Conservation (phyloP, 2,113 vertebrate species). For the Campylomormyrus numenius region DNA sequence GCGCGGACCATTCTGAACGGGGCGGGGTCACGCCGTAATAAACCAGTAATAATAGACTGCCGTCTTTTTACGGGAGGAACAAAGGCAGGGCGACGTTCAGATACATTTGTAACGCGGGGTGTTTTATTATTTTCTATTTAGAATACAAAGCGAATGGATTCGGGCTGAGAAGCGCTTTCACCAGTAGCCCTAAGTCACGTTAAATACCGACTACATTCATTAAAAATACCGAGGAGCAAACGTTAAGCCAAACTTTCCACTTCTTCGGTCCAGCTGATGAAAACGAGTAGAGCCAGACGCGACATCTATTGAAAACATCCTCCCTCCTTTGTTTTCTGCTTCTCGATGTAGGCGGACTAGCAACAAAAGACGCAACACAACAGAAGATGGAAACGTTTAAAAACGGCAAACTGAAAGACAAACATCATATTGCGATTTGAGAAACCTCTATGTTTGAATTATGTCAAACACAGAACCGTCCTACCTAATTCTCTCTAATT, state of each 20-base stretch:
- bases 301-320: constrained; percentile 56
- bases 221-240: not conserved
- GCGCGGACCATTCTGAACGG: not conserved
- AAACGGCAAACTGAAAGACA: not conserved
- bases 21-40: not conserved
- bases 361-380: constrained; percentile 59
- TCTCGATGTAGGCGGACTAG: constrained; percentile 57
- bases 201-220: constrained; percentile 36
- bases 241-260: constrained; percentile 29
- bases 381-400: constrained; percentile 46
- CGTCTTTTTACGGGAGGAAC: not conserved
- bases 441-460: constrained; percentile 44
- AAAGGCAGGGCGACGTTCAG: not conserved
- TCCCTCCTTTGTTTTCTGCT: constrained; percentile 47
- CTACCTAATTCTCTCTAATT: not conserved
- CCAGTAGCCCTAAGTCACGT: constrained; percentile 41
- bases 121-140: not conserved
- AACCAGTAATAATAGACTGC: not conserved
- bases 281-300: constrained; percentile 67
- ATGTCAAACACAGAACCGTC: constrained; percentile 12
- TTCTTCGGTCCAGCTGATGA: constrained; percentile 54
- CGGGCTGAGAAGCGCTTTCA: constrained; percentile 26
- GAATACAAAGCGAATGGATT: constrained; percentile 14
- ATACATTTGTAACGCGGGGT: not conserved
- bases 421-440: constrained; percentile 8